Evolutionary conservation across 2,888 invertebrate species (phyloP).

Genomic region (Papilio demoleus): DNA sequence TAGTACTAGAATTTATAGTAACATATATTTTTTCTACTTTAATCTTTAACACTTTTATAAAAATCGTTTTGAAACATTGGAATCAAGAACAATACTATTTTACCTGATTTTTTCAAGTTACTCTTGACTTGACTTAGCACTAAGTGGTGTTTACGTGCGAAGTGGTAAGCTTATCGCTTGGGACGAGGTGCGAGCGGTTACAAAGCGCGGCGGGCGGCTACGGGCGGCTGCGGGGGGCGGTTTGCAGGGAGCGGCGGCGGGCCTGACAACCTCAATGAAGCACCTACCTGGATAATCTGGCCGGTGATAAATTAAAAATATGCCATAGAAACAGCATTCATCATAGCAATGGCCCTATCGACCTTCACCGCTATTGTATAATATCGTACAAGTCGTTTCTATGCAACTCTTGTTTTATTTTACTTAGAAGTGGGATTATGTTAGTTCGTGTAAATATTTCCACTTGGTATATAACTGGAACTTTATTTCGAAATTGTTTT

Average conservation of each 20-base stretch:
- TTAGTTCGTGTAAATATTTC: not conserved
- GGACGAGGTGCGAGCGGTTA: constrained; percentile 22
- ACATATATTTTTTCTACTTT: too few relatives aligned
- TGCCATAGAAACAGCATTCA: constrained; percentile 77
- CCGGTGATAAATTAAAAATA: constrained; percentile 82
- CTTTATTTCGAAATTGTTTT: not conserved
- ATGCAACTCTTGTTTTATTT: constrained; percentile 44
- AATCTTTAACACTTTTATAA: too few relatives aligned
- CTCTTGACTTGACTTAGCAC: constrained; percentile 20
- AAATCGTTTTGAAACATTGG: not conserved
- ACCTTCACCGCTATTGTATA: constrained; percentile 50
- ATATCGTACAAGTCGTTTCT: constrained; percentile 47
- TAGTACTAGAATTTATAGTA: too few relatives aligned
- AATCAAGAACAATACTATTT: not conserved
- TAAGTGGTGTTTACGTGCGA: constrained; percentile 40
- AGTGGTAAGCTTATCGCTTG: constrained; percentile 47
- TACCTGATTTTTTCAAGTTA: constrained; percentile 29
- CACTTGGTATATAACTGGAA: not conserved
- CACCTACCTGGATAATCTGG: constrained; percentile 78
- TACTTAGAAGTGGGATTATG: constrained; percentile 28
- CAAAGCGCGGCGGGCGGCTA: constrained; percentile 67
- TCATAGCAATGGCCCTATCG: constrained; percentile 72
- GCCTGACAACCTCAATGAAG: constrained; percentile 71
- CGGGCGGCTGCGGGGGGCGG: constrained; percentile 65
- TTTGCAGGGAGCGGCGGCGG: constrained; percentile 53